These are phyloP conservation scores for Pheosia gnoma DNA, from an alignment of 2,888 invertebrate species.

Conservation along the genomic window DNA sequence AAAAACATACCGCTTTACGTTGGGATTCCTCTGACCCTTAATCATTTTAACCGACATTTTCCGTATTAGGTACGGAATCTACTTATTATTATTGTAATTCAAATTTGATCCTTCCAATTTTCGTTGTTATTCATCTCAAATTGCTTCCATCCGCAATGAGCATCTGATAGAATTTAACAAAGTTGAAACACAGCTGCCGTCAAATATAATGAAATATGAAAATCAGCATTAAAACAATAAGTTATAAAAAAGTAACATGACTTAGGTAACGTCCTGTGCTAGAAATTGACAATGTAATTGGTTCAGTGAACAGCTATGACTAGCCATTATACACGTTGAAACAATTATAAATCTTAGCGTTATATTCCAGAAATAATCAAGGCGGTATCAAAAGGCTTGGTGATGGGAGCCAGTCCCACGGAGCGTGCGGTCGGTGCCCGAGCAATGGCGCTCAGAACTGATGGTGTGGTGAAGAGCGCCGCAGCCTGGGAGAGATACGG, in stretches of 20 bases:
- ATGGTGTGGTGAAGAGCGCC: constrained; percentile 68
- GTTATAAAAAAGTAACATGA: no score
- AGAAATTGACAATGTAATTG: no score
- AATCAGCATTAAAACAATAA: no score
- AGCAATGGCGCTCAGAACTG: constrained; percentile 65
- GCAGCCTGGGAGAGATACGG: constrained; percentile 73
- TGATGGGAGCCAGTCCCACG: constrained; percentile 75
- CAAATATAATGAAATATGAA: no score
- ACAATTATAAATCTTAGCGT: constrained; percentile 3
- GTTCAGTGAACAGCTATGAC: background rate
- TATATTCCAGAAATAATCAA: constrained; percentile 86
- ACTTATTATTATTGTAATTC: no score
- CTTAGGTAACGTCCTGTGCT: no score
- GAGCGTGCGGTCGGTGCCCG: constrained; percentile 84
- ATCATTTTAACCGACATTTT: constrained; percentile 6
- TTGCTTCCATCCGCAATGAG: no score
- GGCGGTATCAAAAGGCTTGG: constrained; percentile 89
- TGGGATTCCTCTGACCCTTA: constrained; percentile 5
- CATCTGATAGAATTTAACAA: no score
- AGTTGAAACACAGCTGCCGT: no score
- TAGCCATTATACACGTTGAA: background rate
- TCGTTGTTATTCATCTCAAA: no score
- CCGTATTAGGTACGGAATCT: no score
- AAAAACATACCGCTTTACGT: constrained; percentile 10
- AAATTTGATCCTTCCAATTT: no score